A percentile compares a stretch with the other conserved stretches of the same genome.
Evolutionary conservation across 2,113 vertebrate genomes (phyloP).

Genomic region (Dendropsophus ebraccatus): DNA sequence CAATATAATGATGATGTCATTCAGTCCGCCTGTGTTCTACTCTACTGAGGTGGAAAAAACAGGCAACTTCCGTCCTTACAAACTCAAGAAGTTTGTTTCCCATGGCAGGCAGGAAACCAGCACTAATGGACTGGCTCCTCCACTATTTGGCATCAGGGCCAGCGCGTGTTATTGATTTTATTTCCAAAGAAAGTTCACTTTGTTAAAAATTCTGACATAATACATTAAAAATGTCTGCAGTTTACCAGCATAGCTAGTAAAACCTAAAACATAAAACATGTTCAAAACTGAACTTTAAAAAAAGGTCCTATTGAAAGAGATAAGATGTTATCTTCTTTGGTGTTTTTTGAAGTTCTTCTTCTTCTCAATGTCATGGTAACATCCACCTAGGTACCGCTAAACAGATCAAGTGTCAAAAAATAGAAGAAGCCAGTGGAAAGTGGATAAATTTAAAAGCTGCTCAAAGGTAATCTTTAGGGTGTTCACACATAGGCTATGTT

Average conservation of each 20-base stretch:
- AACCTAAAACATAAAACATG: not conserved
- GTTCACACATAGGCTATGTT: too few species aligned
- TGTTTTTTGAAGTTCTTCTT: too few species aligned
- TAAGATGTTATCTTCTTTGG: too few species aligned
- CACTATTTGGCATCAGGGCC: slow-evolving; percentile 8
- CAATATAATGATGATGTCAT: slow-evolving; percentile 32
- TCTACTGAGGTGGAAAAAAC: slow-evolving; percentile 44
- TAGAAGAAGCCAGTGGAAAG: too few species aligned
- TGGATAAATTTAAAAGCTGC: too few species aligned
- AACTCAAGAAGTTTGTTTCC: slow-evolving; percentile 27
- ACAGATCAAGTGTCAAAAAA: too few species aligned
- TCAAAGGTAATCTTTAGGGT: too few species aligned
- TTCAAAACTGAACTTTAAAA: not conserved
- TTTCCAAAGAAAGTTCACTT: slow-evolving; percentile 9
- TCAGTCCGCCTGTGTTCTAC: not conserved
- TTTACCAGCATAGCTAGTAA: not conserved
- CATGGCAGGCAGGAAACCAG: slow-evolving; percentile 50
- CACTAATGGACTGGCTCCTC: slow-evolving; percentile 33
- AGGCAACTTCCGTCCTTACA: slow-evolving; percentile 41
- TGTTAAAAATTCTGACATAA: slow-evolving; percentile 29
- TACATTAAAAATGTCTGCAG: not conserved
- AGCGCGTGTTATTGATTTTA: slow-evolving; percentile 1
- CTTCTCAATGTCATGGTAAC: too few species aligned
- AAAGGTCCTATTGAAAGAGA: too few species aligned
- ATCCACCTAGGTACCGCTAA: too few species aligned